Conservation (phyloP, 2,797 vertebrate species). For the Coreius guichenoti region DNA sequence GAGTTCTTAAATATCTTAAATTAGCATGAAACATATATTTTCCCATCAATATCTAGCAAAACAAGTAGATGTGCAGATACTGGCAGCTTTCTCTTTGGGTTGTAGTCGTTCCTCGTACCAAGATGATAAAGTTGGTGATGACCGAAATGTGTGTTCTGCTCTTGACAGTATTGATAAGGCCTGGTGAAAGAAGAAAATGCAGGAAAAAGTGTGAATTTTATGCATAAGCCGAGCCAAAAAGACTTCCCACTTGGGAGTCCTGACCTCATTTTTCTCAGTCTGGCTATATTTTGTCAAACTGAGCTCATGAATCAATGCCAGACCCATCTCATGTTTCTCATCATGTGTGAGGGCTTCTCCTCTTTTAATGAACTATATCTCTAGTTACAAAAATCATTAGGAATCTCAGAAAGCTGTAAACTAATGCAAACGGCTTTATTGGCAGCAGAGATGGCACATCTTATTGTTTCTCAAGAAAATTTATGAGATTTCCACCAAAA, state of each 20-base stretch:
- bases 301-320: constrained; percentile 17
- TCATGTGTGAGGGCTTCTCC: constrained; percentile 46
- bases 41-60: neutral
- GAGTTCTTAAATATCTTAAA: neutral
- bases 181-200: constrained; percentile 21
- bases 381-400: constrained; percentile 24
- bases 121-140: constrained; percentile 21
- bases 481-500: constrained; percentile 23
- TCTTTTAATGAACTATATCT: constrained; percentile 36
- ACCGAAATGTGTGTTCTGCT: constrained; percentile 2
- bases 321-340: constrained; percentile 32
- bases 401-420: constrained; percentile 24
- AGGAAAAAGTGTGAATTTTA: constrained; percentile 4
- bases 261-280: constrained; percentile 46
- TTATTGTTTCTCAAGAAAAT: constrained; percentile 28
- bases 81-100: constrained; percentile 8
- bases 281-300: constrained; percentile 37
- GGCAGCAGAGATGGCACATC: constrained; percentile 21
- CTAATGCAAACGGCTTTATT: constrained; percentile 22
- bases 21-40: neutral
- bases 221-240: constrained; percentile 7
- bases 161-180: constrained; percentile 46
- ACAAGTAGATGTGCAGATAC: constrained; percentile 5
- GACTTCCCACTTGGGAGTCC: constrained; percentile 38
- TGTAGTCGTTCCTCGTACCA: constrained; percentile 31